phyloP scores from a whole-genome alignment of 2,888 invertebrate genomes.

The Latrodectus elegans region DNA sequence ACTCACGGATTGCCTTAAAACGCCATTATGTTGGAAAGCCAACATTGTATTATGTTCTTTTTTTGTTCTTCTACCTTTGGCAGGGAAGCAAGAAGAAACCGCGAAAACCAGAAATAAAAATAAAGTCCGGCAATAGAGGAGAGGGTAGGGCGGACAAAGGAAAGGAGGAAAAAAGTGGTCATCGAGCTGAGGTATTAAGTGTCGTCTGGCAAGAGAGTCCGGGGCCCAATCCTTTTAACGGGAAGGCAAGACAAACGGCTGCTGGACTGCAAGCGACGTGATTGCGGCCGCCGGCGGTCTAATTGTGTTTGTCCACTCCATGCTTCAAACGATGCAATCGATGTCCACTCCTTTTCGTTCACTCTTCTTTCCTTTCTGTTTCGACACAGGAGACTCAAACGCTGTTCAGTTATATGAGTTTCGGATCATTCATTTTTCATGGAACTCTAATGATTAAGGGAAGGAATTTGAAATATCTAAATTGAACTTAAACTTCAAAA shows the following conservation, averaged over 20 bases:
- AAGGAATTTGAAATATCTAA: too few relatives aligned
- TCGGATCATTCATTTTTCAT: too few relatives aligned
- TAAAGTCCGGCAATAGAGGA: constrained; percentile 4
- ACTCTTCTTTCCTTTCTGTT: not conserved
- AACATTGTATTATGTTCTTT: too few relatives aligned
- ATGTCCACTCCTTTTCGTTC: constrained; percentile 13
- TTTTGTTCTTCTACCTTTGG: not conserved
- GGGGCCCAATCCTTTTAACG: constrained; percentile 62
- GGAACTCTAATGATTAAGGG: too few relatives aligned
- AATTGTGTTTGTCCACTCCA: constrained; percentile 67
- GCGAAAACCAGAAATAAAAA: constrained; percentile 7
- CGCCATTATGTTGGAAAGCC: too few relatives aligned
- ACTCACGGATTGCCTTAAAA: too few relatives aligned
- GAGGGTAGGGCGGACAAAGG: not conserved
- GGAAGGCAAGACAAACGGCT: constrained; percentile 58
- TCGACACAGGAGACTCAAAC: constrained; percentile 4
- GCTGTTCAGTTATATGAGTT: not conserved
- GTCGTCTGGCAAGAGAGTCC: constrained; percentile 40
- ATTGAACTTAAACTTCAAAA: too few relatives aligned
- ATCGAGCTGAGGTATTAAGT: constrained; percentile 52
- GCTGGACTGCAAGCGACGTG: constrained; percentile 56
- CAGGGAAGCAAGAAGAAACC: not conserved
- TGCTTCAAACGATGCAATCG: constrained; percentile 40
- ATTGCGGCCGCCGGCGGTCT: constrained; percentile 67
- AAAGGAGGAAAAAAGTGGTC: constrained; percentile 16